Base-by-base conservation (phyloP, 2,888 invertebrate species). In the Cheilosia pagana region DNA sequence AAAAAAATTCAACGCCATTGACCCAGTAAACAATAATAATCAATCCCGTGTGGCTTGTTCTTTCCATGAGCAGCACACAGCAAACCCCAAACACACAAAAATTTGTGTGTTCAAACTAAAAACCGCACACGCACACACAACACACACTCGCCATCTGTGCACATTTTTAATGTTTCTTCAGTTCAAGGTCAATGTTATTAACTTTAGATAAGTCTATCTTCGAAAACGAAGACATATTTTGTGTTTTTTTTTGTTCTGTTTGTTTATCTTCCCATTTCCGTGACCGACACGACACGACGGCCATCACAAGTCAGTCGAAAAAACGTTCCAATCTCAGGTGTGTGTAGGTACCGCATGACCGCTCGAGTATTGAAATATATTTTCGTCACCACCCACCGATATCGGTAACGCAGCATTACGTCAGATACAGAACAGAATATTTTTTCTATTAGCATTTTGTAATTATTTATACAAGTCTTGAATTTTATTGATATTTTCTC, bases 21-120 rank as follows among this genome's bases (percentile, higher is more conserved):
- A 76, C 76, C 76, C 60, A 76, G 59, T 43, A 59, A 52, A 43
- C 76, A 52, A 76, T n/a, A n/a, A n/a, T n/a, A n/a, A 67, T 76
- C 60, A 59, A 76, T 76, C 76, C 60, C 67, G 41, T 75, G 65
- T 75, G 65, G 25, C 45, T 12, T 10, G 3, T 16, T 45, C 62
- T 12, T 35, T 31, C 21, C 14, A 63, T 21, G 28, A 19, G 45
- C 39, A 35, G 57, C 7, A 45, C 39, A 10, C 35, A 71, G 19
- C n/a, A 59, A 48, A 2, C 12, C 12, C 16, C 14, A n/a, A 19
- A 16, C n/a, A 12, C 16, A 48, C 5, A 16, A 52, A 52, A 45
- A 21, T 39, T 70, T 45, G 2, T 43, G 16, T 35, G 50, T n/a
- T 12, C 2, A 12, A 12, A 25, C 16, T 3, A 43, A 41, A 35